phyloP scores from a whole-genome alignment of 2,113 vertebrate genomes.

The Takifugu bimaculatus region DNA sequence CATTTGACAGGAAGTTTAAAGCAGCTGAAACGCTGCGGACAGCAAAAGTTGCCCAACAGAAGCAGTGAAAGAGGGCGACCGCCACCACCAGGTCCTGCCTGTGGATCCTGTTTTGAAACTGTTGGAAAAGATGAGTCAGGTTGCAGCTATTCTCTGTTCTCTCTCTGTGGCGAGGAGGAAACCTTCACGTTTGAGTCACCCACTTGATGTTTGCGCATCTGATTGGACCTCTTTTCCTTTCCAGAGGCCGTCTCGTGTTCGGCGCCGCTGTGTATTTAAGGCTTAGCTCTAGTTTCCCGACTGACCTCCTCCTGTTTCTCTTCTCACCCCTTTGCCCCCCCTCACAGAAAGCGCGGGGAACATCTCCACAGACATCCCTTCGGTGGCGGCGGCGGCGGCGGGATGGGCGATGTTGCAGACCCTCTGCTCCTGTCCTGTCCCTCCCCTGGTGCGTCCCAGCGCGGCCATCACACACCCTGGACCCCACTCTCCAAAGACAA shows the following conservation, averaged over 20 bases:
- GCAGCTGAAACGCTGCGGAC: too few relatives aligned
- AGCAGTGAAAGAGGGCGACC: background rate
- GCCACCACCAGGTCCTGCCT: constrained; percentile 7
- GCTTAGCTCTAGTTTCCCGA: background rate
- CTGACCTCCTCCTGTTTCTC: background rate
- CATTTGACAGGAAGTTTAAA: too few relatives aligned
- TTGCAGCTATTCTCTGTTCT: constrained; percentile 34
- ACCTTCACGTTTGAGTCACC: constrained; percentile 60
- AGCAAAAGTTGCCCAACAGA: too few relatives aligned
- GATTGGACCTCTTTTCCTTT: background rate
- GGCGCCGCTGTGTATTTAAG: background rate
- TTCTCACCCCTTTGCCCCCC: background rate
- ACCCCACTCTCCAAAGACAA: constrained; percentile 71
- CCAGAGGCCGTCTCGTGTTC: constrained; percentile 1
- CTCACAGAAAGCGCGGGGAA: constrained; percentile 64
- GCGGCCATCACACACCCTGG: constrained; percentile 77
- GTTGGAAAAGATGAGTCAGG: constrained; percentile 64
- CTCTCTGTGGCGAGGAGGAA: constrained; percentile 38
- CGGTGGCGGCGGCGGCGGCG: constrained; percentile 56
- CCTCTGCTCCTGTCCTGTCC: constrained; percentile 64
- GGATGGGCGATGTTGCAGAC: constrained; percentile 72
- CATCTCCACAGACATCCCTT: constrained; percentile 62
- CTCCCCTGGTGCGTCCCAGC: constrained; percentile 66
- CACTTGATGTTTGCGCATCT: constrained; percentile 10
- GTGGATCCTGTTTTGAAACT: constrained; percentile 46